Evolutionary conservation across 2,888 invertebrate genomes (phyloP).

Genomic region (Drosophila rellima): DNA sequence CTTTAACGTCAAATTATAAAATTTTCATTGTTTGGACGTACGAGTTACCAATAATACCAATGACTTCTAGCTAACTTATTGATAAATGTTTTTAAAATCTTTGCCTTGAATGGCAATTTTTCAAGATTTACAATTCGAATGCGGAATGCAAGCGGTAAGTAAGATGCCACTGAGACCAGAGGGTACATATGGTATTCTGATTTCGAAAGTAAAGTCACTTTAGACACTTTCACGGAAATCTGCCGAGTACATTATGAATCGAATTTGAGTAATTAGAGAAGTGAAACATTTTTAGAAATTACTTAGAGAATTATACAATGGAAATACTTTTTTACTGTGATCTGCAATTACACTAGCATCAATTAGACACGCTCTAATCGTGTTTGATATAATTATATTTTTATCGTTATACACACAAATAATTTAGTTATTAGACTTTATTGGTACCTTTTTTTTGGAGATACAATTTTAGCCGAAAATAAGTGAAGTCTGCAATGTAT

Average conservation of each 20-base stretch:
- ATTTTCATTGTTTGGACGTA: constrained; percentile 43
- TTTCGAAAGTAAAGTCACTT: constrained; percentile 5
- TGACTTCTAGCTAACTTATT: constrained; percentile 57
- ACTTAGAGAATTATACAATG: background rate
- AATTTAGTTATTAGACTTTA: background rate
- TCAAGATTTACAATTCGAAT: constrained; percentile 80
- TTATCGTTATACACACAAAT: background rate
- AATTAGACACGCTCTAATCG: background rate
- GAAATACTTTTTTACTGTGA: background rate
- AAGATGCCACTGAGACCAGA: constrained; percentile 17
- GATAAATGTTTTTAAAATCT: constrained; percentile 76
- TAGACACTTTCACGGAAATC: no score
- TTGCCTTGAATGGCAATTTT: constrained; percentile 82
- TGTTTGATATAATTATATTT: background rate
- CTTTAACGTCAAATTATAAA: constrained; percentile 50
- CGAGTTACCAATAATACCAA: constrained; percentile 38
- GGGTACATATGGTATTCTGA: no score
- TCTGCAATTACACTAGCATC: background rate
- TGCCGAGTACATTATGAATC: constrained; percentile 28
- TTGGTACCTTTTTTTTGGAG: background rate
- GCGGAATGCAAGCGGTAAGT: constrained; percentile 35
- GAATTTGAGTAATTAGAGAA: background rate
- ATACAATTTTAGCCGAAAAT: no score
- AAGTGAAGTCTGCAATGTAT: no score
- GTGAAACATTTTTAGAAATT: background rate